Evolutionary conservation across 2,888 invertebrate genomes (phyloP).

Genomic region (Tillus elongatus): DNA sequence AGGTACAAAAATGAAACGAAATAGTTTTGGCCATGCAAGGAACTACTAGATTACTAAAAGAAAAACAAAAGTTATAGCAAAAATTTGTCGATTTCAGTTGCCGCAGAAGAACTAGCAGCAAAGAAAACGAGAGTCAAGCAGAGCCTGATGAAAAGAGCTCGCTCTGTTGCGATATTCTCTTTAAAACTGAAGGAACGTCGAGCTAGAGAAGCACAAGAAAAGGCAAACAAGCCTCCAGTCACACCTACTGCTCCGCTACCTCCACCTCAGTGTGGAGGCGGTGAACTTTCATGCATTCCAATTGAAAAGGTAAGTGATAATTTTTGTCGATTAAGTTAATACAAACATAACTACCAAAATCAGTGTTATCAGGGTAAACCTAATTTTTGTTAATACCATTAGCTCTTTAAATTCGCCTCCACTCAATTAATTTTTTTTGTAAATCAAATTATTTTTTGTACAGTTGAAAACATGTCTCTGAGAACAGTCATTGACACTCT

Average conservation of each 20-base stretch:
- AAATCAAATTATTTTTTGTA: too few species aligned
- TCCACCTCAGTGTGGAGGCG: slow-evolving; percentile 64
- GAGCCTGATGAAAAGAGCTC: slow-evolving; percentile 70
- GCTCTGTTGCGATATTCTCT: slow-evolving; percentile 79
- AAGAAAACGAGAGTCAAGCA: slow-evolving; percentile 61
- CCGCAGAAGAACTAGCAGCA: slow-evolving; percentile 54
- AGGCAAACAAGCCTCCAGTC: slow-evolving; percentile 47
- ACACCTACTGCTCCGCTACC: slow-evolving; percentile 39
- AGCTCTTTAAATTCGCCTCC: too few species aligned
- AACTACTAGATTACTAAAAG: too few species aligned
- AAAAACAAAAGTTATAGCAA: too few species aligned
- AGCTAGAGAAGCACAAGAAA: slow-evolving; percentile 67
- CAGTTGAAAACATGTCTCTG: too few species aligned
- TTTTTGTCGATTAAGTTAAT: not conserved
- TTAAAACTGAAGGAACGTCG: slow-evolving; percentile 68
- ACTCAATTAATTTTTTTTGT: too few species aligned
- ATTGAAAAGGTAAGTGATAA: slow-evolving; percentile 57
- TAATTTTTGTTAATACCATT: too few species aligned
- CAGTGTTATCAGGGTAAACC: too few species aligned
- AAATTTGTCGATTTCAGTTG: too few species aligned
- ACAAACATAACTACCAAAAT: not conserved
- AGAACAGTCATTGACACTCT: too few species aligned
- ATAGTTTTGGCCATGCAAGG: too few species aligned
- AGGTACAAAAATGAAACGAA: too few species aligned
- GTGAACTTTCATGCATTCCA: slow-evolving; percentile 75